Conservation (phyloP, 2,797 vertebrate genomes). For the Coluber constrictor region DNA sequence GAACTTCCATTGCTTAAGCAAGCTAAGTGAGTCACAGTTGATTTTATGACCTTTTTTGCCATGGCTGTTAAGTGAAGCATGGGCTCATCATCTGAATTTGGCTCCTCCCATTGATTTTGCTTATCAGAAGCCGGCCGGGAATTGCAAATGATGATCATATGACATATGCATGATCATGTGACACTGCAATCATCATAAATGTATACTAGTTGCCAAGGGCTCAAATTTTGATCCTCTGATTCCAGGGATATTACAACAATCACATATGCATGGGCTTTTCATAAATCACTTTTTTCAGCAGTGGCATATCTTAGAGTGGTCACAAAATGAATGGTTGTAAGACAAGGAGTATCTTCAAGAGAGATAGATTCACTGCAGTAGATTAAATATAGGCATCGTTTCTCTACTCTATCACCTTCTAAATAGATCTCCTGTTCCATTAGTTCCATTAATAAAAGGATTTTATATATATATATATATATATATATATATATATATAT, state of each 20-base stretch:
- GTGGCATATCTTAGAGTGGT: neutral
- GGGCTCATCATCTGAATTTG: neutral
- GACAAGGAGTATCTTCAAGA: neutral
- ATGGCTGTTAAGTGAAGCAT: neutral
- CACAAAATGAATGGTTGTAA: neutral
- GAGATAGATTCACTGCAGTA: neutral
- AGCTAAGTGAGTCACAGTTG: neutral
- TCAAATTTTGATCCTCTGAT: neutral
- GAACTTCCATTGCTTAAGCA: neutral
- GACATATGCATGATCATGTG: neutral
- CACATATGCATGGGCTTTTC: neutral
- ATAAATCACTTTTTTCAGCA: neutral
- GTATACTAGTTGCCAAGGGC: neutral
- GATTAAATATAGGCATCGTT: neutral
- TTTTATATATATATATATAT: too few species aligned
- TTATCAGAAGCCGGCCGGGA: neutral
- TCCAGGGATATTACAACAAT: neutral
- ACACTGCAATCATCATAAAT: neutral
- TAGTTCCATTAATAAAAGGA: neutral
- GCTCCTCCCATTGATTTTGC: neutral
- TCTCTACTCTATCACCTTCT: neutral
- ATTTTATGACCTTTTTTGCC: neutral
- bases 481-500: too few species aligned
- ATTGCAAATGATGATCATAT: neutral
- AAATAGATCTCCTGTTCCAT: neutral